phyloP scores from a whole-genome alignment of 1,140 invertebrate genomes.

The Brachionus sp. region DNA sequence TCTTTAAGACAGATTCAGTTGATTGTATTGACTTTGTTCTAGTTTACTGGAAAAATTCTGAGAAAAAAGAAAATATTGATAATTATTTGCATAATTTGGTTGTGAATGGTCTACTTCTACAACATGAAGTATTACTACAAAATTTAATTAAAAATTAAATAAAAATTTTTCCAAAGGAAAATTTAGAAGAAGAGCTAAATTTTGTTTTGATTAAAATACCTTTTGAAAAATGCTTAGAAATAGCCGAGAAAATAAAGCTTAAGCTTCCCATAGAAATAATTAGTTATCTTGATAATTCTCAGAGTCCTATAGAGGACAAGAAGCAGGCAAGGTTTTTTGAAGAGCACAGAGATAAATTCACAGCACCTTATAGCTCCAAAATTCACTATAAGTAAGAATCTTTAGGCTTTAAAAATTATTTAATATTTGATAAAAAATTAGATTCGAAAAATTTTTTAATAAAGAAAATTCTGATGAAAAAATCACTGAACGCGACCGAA shows the following conservation, averaged over 20 bases:
- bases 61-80: background rate
- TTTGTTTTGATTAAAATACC: conserved; percentile 15
- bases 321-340: background rate
- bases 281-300: background rate
- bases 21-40: background rate
- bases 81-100: background rate
- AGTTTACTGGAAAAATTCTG: conserved; percentile 1
- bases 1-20: background rate
- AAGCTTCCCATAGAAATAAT: conserved; percentile 19
- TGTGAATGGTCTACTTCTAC: background rate
- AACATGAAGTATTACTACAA: background rate
- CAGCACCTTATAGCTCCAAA: conserved; percentile 5
- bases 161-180: background rate
- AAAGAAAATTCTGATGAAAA: background rate
- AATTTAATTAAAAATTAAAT: background rate
- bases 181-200: background rate
- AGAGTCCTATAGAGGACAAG: background rate
- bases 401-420: background rate
- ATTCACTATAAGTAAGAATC: conserved; percentile 10
- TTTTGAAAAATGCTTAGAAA: conserved; percentile 15
- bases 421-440: background rate
- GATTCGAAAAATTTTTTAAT: conserved; percentile 42
- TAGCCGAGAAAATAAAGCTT: conserved; percentile 37
- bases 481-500: background rate
- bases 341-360: conserved; percentile 1